Conservation (phyloP, 2,113 vertebrate species). For the Neodontobutis hainanensis region DNA sequence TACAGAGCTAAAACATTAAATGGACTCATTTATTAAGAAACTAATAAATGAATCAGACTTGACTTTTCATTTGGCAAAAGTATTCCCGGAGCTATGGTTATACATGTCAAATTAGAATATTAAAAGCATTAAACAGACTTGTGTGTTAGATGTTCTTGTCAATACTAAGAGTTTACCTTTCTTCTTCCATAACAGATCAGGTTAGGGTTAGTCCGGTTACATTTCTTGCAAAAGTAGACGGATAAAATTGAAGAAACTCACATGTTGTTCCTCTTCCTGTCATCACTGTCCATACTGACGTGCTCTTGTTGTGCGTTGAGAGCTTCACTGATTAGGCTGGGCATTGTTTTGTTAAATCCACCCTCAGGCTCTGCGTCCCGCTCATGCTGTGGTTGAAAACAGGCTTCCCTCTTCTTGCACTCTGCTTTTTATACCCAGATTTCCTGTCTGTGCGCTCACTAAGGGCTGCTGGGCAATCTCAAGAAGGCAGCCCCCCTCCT, state of each 20-base stretch:
- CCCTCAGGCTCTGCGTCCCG: constrained; percentile 64
- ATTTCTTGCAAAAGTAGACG: too few relatives aligned
- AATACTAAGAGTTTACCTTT: too few relatives aligned
- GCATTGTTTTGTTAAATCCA: constrained; percentile 79
- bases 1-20: too few relatives aligned
- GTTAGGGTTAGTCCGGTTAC: too few relatives aligned
- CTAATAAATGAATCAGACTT: too few relatives aligned
- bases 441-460: constrained; percentile 47
- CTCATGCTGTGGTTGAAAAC: constrained; percentile 69
- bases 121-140: too few relatives aligned
- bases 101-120: too few relatives aligned
- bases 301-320: constrained; percentile 46
- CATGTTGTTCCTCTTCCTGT: constrained; percentile 79
- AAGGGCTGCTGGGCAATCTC: constrained; percentile 65
- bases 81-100: too few relatives aligned
- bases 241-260: constrained; percentile 62
- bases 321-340: constrained; percentile 73
- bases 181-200: too few relatives aligned
- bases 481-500: constrained; percentile 72
- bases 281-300: constrained; percentile 80
- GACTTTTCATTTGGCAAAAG: too few relatives aligned
- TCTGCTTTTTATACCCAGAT: constrained; percentile 63
- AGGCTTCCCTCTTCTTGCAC: constrained; percentile 51
- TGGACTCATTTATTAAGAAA: too few relatives aligned
- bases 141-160: too few relatives aligned